Evolutionary conservation across 2,797 vertebrate genomes (phyloP).

Genomic region (Macrochelys suwanniensis): DNA sequence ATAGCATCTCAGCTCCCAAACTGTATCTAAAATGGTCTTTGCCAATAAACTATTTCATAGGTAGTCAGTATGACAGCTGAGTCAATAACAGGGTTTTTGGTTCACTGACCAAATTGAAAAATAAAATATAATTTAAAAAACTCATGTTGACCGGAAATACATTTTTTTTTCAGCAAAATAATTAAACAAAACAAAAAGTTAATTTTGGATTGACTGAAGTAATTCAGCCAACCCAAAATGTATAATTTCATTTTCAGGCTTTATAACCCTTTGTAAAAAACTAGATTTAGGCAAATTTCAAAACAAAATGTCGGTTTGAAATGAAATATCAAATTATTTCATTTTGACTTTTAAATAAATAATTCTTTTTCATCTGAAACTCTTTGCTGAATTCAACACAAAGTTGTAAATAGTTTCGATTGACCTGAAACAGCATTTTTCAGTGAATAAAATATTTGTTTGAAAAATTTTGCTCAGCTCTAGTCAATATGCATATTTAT

Average conservation of each 20-base stretch:
- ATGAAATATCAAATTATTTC: not conserved
- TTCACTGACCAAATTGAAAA: not conserved
- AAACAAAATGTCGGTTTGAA: not conserved
- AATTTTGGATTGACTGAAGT: not conserved
- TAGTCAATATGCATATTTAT: conserved; percentile 53
- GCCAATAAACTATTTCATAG: conserved; percentile 5
- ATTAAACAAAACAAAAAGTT: not conserved
- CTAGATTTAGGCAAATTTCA: not conserved
- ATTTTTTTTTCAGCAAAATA: not conserved
- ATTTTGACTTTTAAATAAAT: not conserved
- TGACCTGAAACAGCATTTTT: not conserved
- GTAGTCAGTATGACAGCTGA: not conserved
- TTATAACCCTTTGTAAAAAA: not conserved
- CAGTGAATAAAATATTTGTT: not conserved
- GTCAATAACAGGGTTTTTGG: not conserved
- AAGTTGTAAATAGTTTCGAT: not conserved
- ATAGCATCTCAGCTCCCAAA: conserved; percentile 16
- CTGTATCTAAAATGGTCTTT: conserved; percentile 44
- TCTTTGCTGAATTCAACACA: not conserved
- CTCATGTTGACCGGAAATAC: not conserved
- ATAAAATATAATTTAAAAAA: not conserved
- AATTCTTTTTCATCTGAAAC: not conserved
- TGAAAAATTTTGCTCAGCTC: not conserved
- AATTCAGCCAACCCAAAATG: not conserved
- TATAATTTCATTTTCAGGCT: not conserved